Evolutionary conservation across 2,113 vertebrate genomes (phyloP).

Genomic region (Psittacula cyanocephala): DNA sequence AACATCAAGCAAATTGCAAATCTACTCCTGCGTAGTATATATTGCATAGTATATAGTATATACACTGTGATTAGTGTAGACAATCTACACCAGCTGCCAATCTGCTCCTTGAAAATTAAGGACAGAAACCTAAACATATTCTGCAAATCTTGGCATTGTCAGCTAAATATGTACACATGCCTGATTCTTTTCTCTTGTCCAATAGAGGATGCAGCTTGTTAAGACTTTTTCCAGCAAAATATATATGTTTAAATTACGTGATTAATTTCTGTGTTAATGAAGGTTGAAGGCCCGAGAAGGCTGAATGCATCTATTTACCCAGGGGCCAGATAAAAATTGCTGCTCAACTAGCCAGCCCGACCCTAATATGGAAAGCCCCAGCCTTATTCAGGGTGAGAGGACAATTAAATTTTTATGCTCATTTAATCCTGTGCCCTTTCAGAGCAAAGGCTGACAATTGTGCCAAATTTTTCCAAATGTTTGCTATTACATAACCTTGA

Average conservation of each 20-base stretch:
- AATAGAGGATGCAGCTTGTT: conserved; percentile 59
- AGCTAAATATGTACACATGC: conserved; percentile 64
- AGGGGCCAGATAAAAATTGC: conserved; percentile 52
- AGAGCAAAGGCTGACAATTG: conserved; percentile 43
- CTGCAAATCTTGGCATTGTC: conserved; percentile 50
- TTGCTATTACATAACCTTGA: conserved; percentile 44
- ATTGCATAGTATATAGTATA: background rate
- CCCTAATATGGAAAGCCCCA: conserved; percentile 47
- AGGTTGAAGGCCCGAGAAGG: conserved; percentile 54
- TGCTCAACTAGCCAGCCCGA: conserved; percentile 53
- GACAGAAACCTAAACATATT: conserved; percentile 48
- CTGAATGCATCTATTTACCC: conserved; percentile 71
- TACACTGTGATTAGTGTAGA: background rate
- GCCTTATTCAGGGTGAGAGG: conserved; percentile 24
- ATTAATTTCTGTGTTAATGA: conserved; percentile 70
- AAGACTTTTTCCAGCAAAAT: conserved; percentile 40
- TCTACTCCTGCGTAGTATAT: background rate
- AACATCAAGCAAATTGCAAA: background rate
- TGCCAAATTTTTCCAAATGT: conserved; percentile 51
- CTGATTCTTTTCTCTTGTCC: conserved; percentile 56
- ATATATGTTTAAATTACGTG: conserved; percentile 69
- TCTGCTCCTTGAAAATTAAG: conserved; percentile 44
- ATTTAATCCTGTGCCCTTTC: conserved; percentile 56
- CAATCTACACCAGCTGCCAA: conserved; percentile 24
- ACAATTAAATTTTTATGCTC: conserved; percentile 70